These are phyloP conservation scores for Saguinus imperator DNA, from an alignment of 2,113 vertebrate genomes.

Conservation along the genomic window DNA sequence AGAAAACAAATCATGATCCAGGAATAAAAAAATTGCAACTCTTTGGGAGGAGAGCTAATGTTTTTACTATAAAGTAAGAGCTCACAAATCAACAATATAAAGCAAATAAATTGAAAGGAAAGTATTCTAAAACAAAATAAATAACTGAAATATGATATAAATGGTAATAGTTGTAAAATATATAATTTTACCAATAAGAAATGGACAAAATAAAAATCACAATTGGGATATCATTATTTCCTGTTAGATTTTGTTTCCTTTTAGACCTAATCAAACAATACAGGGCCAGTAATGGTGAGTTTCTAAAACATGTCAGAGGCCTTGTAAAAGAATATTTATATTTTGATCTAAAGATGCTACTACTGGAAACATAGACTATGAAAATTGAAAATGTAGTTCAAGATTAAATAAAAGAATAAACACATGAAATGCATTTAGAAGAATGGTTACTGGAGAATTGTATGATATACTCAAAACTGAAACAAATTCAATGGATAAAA, in stretches of 20 bases:
- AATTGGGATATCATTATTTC: not conserved
- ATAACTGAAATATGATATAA: not conserved
- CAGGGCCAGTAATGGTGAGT: not conserved
- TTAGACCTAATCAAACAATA: not conserved
- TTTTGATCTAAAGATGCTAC: not conserved
- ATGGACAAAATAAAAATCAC: not conserved
- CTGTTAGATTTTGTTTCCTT: not conserved
- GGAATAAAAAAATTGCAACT: not conserved
- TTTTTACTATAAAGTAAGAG: not conserved
- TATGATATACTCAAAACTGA: not conserved
- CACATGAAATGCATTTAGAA: not conserved
- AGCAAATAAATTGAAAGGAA: not conserved
- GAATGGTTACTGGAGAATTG: not conserved
- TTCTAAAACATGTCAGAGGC: not conserved
- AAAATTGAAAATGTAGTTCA: not conserved
- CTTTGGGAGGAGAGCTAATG: not conserved
- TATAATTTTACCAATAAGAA: not conserved
- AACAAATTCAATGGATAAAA: not conserved
- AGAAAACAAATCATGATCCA: not conserved
- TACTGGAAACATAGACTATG: not conserved
- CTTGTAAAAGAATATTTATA: not conserved
- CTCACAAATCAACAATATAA: not conserved
- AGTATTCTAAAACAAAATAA: not conserved
- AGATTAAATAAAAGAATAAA: not conserved
- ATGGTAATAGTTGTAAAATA: not conserved